Evolutionary conservation across 2,113 vertebrate species (phyloP).

Genomic region (Muntiacus muntjak): DNA sequence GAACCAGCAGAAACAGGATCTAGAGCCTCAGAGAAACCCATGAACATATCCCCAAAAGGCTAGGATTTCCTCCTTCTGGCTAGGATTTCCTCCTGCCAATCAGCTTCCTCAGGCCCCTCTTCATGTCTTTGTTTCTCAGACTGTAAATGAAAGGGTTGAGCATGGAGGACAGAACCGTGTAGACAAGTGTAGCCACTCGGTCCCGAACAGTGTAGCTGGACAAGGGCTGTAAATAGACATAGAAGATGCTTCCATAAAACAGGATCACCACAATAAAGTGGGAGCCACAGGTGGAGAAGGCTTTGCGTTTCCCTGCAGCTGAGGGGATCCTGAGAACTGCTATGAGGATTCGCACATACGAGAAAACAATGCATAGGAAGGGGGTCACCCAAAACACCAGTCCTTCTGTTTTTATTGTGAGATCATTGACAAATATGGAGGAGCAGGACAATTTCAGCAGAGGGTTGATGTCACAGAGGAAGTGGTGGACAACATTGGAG

Average conservation of each 20-base stretch:
- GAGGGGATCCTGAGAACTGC: conserved; percentile 49
- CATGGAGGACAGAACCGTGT: conserved; percentile 30
- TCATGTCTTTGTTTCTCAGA: conserved; percentile 47
- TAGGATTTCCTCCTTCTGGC: not conserved
- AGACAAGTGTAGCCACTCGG: conserved; percentile 1
- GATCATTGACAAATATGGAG: conserved; percentile 36
- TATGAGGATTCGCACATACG: conserved; percentile 24
- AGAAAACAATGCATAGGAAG: conserved; percentile 45
- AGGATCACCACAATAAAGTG: conserved; percentile 23
- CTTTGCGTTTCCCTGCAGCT: conserved; percentile 51
- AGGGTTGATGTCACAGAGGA: conserved; percentile 67
- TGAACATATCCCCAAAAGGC: not conserved
- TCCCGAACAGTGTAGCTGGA: conserved; percentile 49
- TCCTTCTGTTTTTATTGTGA: conserved; percentile 38
- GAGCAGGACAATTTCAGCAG: conserved; percentile 66
- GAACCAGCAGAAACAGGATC: not conserved
- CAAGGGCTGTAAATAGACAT: conserved; percentile 59
- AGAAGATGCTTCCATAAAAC: conserved; percentile 65
- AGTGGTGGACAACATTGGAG: conserved; percentile 54
- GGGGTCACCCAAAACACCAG: conserved; percentile 43
- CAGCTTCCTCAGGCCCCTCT: not conserved
- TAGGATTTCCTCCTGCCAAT: not conserved
- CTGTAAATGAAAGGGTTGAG: conserved; percentile 55
- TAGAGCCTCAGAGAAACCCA: not conserved
- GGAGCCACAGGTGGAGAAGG: conserved; percentile 61